Evolutionary conservation across 2,888 invertebrate species (phyloP), one percentile per base, ranked within the genome.

Genomic region (Panzeria rudis): DNA sequence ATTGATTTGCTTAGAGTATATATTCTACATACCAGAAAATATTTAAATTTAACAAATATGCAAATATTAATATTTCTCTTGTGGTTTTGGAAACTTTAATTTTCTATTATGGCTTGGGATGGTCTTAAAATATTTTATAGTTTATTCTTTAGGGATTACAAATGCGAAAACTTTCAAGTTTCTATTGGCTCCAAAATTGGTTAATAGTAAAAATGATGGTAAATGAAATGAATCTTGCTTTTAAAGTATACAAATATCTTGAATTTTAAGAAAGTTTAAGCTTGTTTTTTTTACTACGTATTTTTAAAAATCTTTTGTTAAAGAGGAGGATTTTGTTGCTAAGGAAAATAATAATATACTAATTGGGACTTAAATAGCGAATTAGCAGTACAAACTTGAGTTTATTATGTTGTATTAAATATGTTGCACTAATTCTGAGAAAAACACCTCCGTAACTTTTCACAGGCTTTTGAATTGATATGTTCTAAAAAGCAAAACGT

Each of bases 121-220:
- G 3, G 20, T 50, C 7, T 56, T 56, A n/a, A 64, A 29, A 7
- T 54, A 44, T 44, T 54, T 41, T 64, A 29, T 59, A n/a, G n/a
- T n/a, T n/a, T n/a, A n/a, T n/a, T n/a, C n/a, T n/a, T n/a, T n/a
- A n/a, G n/a, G n/a, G n/a, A n/a, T 77, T 78, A 73, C 54, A 83
- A 77, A 38, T 78, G 66, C 61, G 62, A 62, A 68, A 52, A 20
- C 62, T 68, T 38, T 61, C 17, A 44, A 61, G 35, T 73, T 76
- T 47, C 20, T 52, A 59, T 68, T 52, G 32, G 23, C n/a, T 62
- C 5, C 23, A 62, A 50, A 54, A 52, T 41, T 41, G 23, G 32
- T 32, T n/a, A 35, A 23, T 23, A 41, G 11, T 41, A 13, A 13
- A 41, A 13, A 13, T 11, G 38, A 41, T 41, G 38, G 9, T 9